A percentile compares a stretch with the other conserved stretches of the same genome.
Conservation (phyloP, 2,888 invertebrate genomes). For the Plebejus melissa region DNA sequence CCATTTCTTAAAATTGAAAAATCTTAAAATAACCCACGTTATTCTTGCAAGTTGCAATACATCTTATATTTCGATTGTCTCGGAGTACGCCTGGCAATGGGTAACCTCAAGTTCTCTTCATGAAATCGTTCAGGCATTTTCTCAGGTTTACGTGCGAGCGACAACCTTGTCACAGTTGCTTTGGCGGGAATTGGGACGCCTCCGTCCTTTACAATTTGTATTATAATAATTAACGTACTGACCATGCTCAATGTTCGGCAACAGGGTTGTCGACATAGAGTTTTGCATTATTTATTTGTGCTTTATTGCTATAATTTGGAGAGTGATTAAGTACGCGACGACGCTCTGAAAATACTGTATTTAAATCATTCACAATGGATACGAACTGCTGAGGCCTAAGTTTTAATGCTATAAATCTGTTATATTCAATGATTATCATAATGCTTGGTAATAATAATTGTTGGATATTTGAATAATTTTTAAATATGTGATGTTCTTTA, state of each 20-base stretch:
- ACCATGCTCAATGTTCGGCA: conserved; percentile 14
- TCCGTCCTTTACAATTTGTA: conserved; percentile 20
- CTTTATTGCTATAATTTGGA: not conserved
- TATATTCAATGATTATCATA: too few relatives aligned
- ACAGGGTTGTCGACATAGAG: not conserved
- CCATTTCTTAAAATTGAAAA: not conserved
- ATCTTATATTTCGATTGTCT: conserved; percentile 14
- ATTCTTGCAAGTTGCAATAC: not conserved
- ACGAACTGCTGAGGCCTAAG: too few relatives aligned
- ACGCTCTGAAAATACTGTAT: too few relatives aligned
- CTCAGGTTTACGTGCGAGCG: conserved; percentile 59
- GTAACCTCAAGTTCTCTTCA: conserved; percentile 38
- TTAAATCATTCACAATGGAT: too few relatives aligned
- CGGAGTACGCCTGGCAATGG: not conserved
- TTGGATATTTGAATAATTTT: too few relatives aligned
- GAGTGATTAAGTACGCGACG: too few relatives aligned
- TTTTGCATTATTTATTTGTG: not conserved
- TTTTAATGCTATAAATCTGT: too few relatives aligned
- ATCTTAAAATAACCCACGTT: not conserved
- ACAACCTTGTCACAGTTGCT: conserved; percentile 72
- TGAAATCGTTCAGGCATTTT: conserved; percentile 61
- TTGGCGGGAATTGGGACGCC: conserved; percentile 60
- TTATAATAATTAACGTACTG: conserved; percentile 21
- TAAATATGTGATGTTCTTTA: too few relatives aligned
- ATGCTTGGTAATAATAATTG: too few relatives aligned